Evolutionary conservation across 92 coral and sea anemone genomes (phyloP).

Genomic region (Nematostella vectensis): DNA sequence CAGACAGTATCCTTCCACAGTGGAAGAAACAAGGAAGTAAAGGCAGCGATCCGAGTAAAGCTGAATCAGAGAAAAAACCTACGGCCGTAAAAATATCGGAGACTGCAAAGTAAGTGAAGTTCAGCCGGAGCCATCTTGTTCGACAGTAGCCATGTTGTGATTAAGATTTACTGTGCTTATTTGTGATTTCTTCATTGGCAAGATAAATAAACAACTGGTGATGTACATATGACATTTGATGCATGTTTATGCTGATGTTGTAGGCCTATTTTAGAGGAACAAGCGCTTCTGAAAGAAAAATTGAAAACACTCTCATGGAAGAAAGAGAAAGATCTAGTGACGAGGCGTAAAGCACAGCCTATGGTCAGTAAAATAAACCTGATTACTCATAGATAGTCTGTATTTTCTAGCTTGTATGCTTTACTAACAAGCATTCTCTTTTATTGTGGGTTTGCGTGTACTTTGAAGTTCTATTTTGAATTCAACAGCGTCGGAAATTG

Average conservation of each 20-base stretch:
- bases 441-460: too few relatives aligned
- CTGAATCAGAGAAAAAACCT: constrained; percentile 77
- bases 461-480: too few relatives aligned
- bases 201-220: constrained; percentile 6
- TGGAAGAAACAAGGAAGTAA: constrained; percentile 74
- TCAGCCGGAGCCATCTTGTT: not conserved
- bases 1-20: constrained; percentile 52
- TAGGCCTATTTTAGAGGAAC: constrained; percentile 95
- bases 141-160: not conserved
- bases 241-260: constrained; percentile 1
- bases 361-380: constrained; percentile 48
- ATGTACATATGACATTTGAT: constrained; percentile 3
- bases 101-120: constrained; percentile 66
- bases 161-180: not conserved
- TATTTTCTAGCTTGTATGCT: too few relatives aligned
- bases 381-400: too few relatives aligned
- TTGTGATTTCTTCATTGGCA: not conserved
- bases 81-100: constrained; percentile 75
- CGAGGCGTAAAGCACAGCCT: constrained; percentile 79
- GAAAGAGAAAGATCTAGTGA: constrained; percentile 34
- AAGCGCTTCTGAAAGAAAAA: constrained; percentile 82
- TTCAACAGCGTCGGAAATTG: too few relatives aligned
- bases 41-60: constrained; percentile 50
- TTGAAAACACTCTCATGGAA: constrained; percentile 80
- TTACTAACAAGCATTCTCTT: too few relatives aligned